Base-by-base conservation (phyloP, 2,797 vertebrate species). In the Premnoplex brunnescens region DNA sequence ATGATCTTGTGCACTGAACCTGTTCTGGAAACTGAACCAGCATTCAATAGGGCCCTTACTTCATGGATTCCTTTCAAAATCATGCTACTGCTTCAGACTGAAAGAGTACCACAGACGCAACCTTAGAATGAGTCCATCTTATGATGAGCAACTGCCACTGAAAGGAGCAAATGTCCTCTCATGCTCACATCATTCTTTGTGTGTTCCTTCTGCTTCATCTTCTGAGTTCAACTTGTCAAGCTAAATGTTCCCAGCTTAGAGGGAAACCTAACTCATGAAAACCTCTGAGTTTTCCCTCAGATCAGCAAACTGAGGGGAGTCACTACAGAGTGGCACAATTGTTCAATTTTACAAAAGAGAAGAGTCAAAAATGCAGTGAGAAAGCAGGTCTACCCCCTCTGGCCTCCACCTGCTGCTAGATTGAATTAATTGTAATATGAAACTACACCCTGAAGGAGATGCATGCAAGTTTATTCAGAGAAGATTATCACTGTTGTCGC, bases 401-500 rank as follows among this genome's bases (percentile, higher is more conserved):
- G 24, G 85, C 69, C 85, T 71, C 36, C 0, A 3, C 36, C 79
- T 84, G 52, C 76, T 91, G 69, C 74, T 95, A 84, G 62, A 68
- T 37, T 85, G 69, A 75, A 92, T 81, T 91, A 92, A 72, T 54
- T 85, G 32, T 76, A 60, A 80, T 80, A 67, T 46, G 72, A 75
- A 95, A 62, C 54, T 86, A 37, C 24, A 88, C 44, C 60, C 79
- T 58, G 76, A 89, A 92, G 91, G 54, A 80, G 79, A 92, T 83
- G 14, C 19, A 32, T 56, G 23, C 59, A 41, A 48, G 32, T 89
- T 91, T 93, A 64, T 96, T 91, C 80, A 80, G 44, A 62, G 66
- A 46, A 84, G 68, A 80, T 89, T 85, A 56, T 77, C 30, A 6
- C 32, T 89, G 28, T 66, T 86, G 51, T 51, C 85, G 43, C 79